Percentiles rank a stretch among this genome's conserved stretches.
These are phyloP conservation scores for Chascanopsetta lugubris DNA, from an alignment of 2,113 vertebrate species.

Conservation along the genomic window DNA sequence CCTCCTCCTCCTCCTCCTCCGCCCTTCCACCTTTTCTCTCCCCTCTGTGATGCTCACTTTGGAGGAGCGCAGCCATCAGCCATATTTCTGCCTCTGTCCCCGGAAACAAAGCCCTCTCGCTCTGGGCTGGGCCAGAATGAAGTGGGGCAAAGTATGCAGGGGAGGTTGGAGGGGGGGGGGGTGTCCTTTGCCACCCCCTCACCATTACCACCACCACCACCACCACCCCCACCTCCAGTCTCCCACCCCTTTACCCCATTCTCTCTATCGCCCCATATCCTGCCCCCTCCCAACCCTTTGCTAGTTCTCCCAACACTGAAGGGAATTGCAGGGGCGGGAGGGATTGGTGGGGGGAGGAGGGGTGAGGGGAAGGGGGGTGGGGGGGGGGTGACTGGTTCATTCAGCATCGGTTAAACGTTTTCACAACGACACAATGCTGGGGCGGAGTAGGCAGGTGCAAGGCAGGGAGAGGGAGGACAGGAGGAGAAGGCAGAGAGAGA, in stretches of 20 bases:
- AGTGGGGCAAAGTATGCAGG: conserved; percentile 77
- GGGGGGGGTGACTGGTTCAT: conserved; percentile 85
- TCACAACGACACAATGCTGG: conserved; percentile 87
- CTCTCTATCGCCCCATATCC: conserved; percentile 76
- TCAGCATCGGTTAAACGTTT: conserved; percentile 97
- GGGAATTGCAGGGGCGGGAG: conserved; percentile 46
- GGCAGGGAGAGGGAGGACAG: conserved; percentile 90
- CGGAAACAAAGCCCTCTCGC: conserved; percentile 77
- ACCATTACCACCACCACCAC: conserved; percentile 72
- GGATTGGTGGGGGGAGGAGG: conserved; percentile 46
- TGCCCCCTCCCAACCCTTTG: conserved; percentile 65
- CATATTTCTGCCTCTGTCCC: conserved; percentile 75
- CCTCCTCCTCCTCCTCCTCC: conserved; percentile 6
- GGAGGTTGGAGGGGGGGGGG: conserved; percentile 79
- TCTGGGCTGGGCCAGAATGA: conserved; percentile 71
- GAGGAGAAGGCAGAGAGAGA: conserved; percentile 86
- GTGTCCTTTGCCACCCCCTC: conserved; percentile 78
- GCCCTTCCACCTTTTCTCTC: conserved; percentile 49
- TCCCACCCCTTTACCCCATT: conserved; percentile 68
- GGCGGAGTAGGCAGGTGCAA: conserved; percentile 87
- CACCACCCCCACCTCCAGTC: too few species aligned
- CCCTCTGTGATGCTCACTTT: conserved; percentile 79
- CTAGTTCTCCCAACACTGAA: conserved; percentile 63
- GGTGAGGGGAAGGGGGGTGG: conserved; percentile 59
- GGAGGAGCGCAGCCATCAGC: conserved; percentile 66